These are phyloP conservation scores for Neodiprion pinetum DNA, from an alignment of 1,140 invertebrate species.

Conservation along the genomic window DNA sequence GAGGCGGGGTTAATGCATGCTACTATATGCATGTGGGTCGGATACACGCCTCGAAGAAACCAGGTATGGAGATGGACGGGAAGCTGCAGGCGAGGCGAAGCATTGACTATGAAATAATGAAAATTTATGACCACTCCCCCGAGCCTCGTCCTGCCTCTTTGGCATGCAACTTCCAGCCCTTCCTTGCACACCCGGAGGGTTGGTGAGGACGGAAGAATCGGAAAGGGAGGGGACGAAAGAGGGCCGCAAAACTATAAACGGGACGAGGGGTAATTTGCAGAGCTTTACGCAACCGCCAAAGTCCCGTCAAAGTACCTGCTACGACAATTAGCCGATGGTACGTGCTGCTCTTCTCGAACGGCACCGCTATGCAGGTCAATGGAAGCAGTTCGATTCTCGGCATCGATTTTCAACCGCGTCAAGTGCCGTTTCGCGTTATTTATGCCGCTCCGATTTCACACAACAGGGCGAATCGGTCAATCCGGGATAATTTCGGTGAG, in stretches of 20 bases:
- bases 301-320: conserved; percentile 38
- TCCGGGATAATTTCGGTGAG: no score
- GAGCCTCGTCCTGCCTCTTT: conserved; percentile 2
- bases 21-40: neutral
- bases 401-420: no score
- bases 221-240: conserved; percentile 21
- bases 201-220: conserved; percentile 6
- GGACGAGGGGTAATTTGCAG: conserved; percentile 54
- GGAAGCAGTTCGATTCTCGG: no score
- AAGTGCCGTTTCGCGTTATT: no score
- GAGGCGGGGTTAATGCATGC: neutral
- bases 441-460: no score
- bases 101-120: conserved; percentile 59
- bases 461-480: no score
- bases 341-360: no score
- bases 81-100: conserved; percentile 39
- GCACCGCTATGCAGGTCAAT: no score
- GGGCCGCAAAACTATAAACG: conserved; percentile 26
- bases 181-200: conserved; percentile 2
- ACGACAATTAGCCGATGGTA: conserved; percentile 44
- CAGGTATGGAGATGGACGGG: neutral
- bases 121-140: conserved; percentile 49
- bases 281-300: conserved; percentile 43
- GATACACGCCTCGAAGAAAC: neutral
- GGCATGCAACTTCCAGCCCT: neutral